A percentile compares a stretch with the other conserved stretches of the same genome.
phyloP scores from a whole-genome alignment of 1,140 invertebrate genomes.

The Drosophila grimshawi region DNA sequence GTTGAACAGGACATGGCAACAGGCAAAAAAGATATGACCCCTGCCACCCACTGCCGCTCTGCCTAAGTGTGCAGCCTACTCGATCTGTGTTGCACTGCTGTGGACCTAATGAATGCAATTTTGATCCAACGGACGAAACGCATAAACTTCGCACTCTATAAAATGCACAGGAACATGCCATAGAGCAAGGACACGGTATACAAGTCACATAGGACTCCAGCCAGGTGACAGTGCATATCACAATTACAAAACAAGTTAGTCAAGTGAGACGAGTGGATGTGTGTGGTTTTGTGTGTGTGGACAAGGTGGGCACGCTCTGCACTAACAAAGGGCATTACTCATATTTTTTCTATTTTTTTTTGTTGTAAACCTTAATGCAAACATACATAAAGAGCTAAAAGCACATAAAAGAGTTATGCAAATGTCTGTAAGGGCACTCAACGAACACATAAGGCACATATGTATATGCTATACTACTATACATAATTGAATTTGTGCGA shows the following conservation, averaged over 20 bases:
- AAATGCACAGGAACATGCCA: constrained; percentile 22
- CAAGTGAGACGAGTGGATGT: no score
- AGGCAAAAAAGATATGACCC: neutral
- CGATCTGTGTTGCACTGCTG: neutral
- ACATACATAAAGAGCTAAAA: neutral
- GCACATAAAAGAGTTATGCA: constrained; percentile 27
- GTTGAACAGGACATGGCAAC: neutral
- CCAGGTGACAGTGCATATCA: constrained; percentile 21
- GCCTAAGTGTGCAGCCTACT: no score
- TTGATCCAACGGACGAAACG: constrained; percentile 33
- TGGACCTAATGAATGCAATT: constrained; percentile 54
- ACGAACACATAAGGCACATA: no score
- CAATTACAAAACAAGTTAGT: constrained; percentile 7
- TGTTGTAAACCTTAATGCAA: neutral
- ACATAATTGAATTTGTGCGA: no score
- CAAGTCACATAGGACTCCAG: neutral
- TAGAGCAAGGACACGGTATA: neutral
- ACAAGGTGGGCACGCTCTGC: neutral
- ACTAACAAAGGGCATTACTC: neutral
- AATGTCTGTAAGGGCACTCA: constrained; percentile 5
- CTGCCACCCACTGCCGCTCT: neutral
- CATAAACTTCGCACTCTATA: constrained; percentile 47
- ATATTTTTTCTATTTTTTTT: constrained; percentile 12
- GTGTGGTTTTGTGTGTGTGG: neutral
- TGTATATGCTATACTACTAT: no score